Base-by-base conservation (phyloP, 2,888 invertebrate genomes). In the Nymphalis urticae region DNA sequence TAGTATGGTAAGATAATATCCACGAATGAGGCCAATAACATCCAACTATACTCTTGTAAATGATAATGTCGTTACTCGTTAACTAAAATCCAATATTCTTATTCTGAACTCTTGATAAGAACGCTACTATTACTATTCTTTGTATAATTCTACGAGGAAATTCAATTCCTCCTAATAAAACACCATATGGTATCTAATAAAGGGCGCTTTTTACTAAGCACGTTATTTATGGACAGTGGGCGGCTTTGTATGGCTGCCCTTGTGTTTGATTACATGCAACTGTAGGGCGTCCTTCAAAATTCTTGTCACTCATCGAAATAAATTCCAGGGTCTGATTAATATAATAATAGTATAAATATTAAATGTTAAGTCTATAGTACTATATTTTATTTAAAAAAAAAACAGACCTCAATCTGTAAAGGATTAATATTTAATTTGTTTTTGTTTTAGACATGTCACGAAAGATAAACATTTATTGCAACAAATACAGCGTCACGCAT, bases 221-320 rank as follows among this genome's bases (percentile, higher is more conserved):
- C 64, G 66, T 61, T 70, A 67, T 70, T 70, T 64, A 64, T 64
- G 70, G 66, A 59, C 54, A 60, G 54, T 21, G 63, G 70, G n/a
- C 62, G 62, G 63, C 71, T 66, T 63, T 60, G 56, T 71, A 66
- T 60, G 71, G 71, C 68, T 68, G 71, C 66, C 66, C 48, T 58
- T 24, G 51, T 50, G 42, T 32, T 63, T 47, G 62, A 67, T 62
- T 67, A 62, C 61, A 50, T 47, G 62, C 58, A 63, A 54, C 36
- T 21, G 48, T 51, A 24, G 64, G 56, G 63, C 69, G 47, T 61
- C 64, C 64, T 56, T 62, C 63, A 58, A 64, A 64, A 64, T 64
- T 67, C 64, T 58, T n/a, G 47, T 51, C 62, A 61, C 61, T 61
- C 64, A 62, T 54, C 48, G 59, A 61, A 64, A 13, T 42, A 27